These are phyloP conservation scores for Irena cyanogastra DNA, from an alignment of 2,113 vertebrate species.

Conservation along the genomic window DNA sequence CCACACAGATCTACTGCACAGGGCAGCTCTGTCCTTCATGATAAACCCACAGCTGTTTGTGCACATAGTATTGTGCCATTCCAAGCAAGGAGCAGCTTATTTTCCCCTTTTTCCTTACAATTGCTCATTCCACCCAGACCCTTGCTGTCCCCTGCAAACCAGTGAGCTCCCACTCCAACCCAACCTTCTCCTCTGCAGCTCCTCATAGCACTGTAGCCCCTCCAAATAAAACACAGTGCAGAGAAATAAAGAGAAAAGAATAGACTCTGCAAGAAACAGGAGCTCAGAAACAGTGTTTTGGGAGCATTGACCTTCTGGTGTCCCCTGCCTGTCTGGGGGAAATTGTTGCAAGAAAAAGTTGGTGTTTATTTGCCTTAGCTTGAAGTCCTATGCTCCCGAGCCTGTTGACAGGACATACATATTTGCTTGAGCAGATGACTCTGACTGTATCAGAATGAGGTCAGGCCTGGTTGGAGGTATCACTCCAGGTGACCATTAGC, in stretches of 20 bases:
- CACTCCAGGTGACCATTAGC: not conserved
- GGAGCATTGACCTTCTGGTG: not conserved
- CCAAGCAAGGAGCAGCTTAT: not conserved
- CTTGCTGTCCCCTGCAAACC: not conserved
- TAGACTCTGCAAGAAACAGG: not conserved
- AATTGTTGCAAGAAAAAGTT: not conserved
- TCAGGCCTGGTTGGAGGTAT: not conserved
- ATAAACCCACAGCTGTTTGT: not conserved
- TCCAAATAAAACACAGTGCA: not conserved
- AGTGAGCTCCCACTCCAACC: not conserved
- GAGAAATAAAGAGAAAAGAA: not conserved
- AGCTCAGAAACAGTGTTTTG: not conserved
- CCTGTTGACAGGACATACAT: not conserved
- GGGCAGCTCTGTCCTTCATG: not conserved
- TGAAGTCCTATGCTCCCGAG: not conserved
- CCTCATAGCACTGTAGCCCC: not conserved
- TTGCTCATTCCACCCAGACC: not conserved
- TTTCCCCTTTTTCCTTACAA: not conserved
- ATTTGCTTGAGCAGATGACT: not conserved
- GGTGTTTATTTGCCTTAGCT: not conserved
- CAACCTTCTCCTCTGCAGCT: not conserved
- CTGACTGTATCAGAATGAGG: not conserved
- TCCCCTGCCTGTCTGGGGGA: not conserved
- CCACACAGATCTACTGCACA: fast-evolving
- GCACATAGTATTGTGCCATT: not conserved